Percentiles rank a stretch among this genome's conserved stretches.
Evolutionary conservation across 92 coral and sea anemone genomes (phyloP).

Genomic region (Bergia puertoricense): DNA sequence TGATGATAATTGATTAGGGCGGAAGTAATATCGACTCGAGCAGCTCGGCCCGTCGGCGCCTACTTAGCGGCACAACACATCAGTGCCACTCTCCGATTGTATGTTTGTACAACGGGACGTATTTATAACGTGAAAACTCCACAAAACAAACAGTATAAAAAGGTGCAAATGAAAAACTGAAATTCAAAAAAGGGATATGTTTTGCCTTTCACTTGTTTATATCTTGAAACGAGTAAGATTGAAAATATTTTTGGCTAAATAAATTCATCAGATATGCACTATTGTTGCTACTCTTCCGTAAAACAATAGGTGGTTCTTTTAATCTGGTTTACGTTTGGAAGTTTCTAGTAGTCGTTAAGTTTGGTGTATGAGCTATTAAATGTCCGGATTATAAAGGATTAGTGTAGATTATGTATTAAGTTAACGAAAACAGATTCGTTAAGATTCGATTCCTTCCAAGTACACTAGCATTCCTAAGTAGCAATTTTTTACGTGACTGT

Average conservation of each 20-base stretch:
- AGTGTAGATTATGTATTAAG: not conserved
- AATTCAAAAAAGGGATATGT: not conserved
- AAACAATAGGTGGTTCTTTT: not conserved
- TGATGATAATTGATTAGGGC: conserved; percentile 40
- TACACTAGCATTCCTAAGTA: not conserved
- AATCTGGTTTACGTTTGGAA: not conserved
- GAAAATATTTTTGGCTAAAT: not conserved
- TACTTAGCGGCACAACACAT: conserved; percentile 29
- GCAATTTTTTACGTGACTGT: not conserved
- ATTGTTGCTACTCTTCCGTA: not conserved
- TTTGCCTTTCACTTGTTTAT: not conserved
- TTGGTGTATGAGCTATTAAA: not conserved
- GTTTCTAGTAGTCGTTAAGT: conserved; percentile 18
- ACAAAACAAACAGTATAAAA: not conserved
- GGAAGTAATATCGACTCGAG: conserved; percentile 15
- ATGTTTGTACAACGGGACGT: not conserved
- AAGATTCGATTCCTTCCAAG: not conserved
- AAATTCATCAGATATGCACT: not conserved
- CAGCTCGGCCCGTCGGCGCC: conserved; percentile 45
- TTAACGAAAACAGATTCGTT: not conserved
- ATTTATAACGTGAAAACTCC: not conserved
- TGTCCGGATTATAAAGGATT: conserved; percentile 6
- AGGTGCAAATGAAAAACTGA: not conserved
- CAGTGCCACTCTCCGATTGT: not conserved
- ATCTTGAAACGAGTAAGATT: not conserved